Evolutionary conservation across 2,888 invertebrate species (phyloP).

Genomic region (Gymnocheta viridis): DNA sequence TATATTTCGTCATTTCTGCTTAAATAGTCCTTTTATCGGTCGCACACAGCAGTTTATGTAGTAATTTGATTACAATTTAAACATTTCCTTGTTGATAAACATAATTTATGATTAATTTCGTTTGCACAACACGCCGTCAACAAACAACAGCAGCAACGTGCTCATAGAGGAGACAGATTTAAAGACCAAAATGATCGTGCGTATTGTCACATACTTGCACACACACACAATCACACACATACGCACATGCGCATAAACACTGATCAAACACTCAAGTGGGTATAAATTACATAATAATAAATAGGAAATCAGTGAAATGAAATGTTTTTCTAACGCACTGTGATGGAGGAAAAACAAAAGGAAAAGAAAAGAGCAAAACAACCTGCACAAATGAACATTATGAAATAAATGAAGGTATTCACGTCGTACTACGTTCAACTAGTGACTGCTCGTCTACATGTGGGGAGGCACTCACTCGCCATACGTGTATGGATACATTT

Average conservation of each 20-base stretch:
- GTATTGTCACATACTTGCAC: constrained; percentile 44
- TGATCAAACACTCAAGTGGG: constrained; percentile 6
- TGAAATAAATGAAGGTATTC: constrained; percentile 24
- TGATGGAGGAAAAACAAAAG: background rate
- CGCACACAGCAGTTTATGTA: background rate
- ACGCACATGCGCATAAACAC: too few species aligned
- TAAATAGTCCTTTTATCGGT: constrained; percentile 13
- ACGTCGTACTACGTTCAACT: constrained; percentile 3
- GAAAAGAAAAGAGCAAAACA: background rate
- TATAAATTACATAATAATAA: constrained; percentile 67
- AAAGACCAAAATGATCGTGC: constrained; percentile 14
- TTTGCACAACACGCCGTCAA: background rate
- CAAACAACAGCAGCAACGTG: background rate
- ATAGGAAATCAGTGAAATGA: constrained; percentile 57
- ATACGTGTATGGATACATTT: background rate
- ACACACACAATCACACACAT: background rate
- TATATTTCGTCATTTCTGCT: background rate
- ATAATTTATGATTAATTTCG: constrained; percentile 54
- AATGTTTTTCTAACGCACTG: constrained; percentile 45
- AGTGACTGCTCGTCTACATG: background rate
- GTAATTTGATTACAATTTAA: constrained; percentile 7
- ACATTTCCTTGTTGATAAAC: constrained; percentile 54
- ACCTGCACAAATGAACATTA: constrained; percentile 28
- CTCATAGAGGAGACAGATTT: constrained; percentile 17
- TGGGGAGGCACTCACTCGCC: background rate